Evolutionary conservation across 1,140 invertebrate species (phyloP).

Genomic region (Pseudomyrmex concolor): DNA sequence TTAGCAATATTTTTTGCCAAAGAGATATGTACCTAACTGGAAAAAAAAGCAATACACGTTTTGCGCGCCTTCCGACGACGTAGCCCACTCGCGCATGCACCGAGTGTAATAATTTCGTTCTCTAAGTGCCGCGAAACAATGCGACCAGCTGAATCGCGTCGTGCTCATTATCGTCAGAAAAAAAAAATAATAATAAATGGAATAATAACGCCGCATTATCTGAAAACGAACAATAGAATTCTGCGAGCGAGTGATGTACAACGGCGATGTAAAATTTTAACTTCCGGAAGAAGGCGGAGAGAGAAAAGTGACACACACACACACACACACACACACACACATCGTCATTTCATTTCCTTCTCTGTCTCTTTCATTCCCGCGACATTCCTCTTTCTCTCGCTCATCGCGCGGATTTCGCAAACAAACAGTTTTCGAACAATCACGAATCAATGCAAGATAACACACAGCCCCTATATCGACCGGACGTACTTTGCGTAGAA

Average conservation of each 20-base stretch:
- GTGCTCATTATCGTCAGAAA: slow-evolving; percentile 61
- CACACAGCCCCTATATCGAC: slow-evolving; percentile 15
- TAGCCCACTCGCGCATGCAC: background rate
- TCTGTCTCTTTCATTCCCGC: background rate
- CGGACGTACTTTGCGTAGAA: background rate
- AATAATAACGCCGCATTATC: slow-evolving; percentile 65
- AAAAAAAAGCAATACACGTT: slow-evolving; percentile 32
- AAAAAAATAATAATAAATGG: slow-evolving; percentile 48
- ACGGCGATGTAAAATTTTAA: slow-evolving; percentile 64
- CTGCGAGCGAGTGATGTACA: slow-evolving; percentile 46
- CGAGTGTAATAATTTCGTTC: slow-evolving; percentile 48
- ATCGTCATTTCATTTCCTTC: slow-evolving; percentile 54
- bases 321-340: background rate
- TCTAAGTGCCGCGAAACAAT: slow-evolving; percentile 25
- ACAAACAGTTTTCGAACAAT: slow-evolving; percentile 61
- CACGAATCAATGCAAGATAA: slow-evolving; percentile 14
- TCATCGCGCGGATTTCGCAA: slow-evolving; percentile 54
- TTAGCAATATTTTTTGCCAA: slow-evolving; percentile 10
- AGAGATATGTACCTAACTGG: background rate
- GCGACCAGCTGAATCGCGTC: slow-evolving; percentile 32
- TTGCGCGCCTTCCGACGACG: background rate
- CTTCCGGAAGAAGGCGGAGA: slow-evolving; percentile 37
- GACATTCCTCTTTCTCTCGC: slow-evolving; percentile 33
- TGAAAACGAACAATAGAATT: slow-evolving; percentile 46
- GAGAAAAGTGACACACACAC: background rate